Evolutionary conservation across 1,140 invertebrate genomes (phyloP), one percentile per base, ranked within the genome.

Genomic region (Cydia splendana): DNA sequence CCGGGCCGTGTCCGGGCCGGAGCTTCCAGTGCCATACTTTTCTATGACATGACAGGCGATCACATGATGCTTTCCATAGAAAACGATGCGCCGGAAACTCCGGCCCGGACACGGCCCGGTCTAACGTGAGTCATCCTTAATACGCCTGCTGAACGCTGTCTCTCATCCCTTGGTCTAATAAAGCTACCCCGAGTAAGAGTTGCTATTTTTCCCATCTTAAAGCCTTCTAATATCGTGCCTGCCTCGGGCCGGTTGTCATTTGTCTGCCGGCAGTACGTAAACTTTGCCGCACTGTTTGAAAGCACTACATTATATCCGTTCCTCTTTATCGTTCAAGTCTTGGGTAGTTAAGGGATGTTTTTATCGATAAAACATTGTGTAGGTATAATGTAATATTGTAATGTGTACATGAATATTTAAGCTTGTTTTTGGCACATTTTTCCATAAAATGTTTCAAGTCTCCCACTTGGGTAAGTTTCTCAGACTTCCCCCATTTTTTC

Each of bases 131-230:
- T n/a, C n/a, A n/a, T n/a, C 24, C 2, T 24, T 24, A 24, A 1
- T 1, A 24, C 24, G 24, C 30, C 30, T 57, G 1, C 57, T 24
- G 6, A 18, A 62, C 77, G 75, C 65, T 15, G 10, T 30, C 65
- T 75, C 42, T 75, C 73, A 69, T 76, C 51, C 65, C 76, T 77
- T 79, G 42, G 74, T 76, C 79, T 77, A 75, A 79, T 65, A 80
- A 82, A 84, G 79, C 76, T 81, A 81, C 80, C 77, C 79, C 79
- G 82, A 88, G 85, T 85, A 88, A 89, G 91, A 92, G 87, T 88
- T 89, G 86, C 87, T 88, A 90, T 89, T 90, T 92, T 92, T 92
- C 86, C 85, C 90, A 87, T 90, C 86, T 89, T 91, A 90, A 87
- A 87, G 88, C 85, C 89, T 90, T 90, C 90, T 91, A 90, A 91